Evolutionary conservation across 2,113 vertebrate genomes (phyloP).

Genomic region (Clarias gariepinus): DNA sequence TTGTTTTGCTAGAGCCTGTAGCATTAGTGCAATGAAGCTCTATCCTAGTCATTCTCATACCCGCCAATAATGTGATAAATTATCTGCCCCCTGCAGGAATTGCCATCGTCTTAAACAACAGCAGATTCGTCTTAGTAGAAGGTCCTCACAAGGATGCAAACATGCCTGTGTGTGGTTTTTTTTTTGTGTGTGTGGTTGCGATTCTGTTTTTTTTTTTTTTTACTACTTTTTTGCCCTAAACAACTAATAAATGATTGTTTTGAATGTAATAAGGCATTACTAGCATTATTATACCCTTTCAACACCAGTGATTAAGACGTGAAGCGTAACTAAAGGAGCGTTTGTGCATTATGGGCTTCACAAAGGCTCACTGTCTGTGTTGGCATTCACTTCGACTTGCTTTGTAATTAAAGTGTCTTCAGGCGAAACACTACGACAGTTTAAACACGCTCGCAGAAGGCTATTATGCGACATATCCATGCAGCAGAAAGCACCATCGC

Average conservation of each 20-base stretch:
- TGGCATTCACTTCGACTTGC: constrained; percentile 1
- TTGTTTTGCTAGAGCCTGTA: neutral
- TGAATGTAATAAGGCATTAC: constrained; percentile 8
- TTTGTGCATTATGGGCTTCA: constrained; percentile 11
- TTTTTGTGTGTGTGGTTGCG: neutral
- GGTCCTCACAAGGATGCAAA: neutral
- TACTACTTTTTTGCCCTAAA: neutral
- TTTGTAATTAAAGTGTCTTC: constrained; percentile 39
- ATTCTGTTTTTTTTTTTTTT: neutral
- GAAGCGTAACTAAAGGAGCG: neutral
- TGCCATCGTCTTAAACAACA: constrained; percentile 1
- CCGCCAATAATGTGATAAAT: neutral
- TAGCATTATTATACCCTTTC: neutral
- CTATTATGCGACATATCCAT: constrained; percentile 25
- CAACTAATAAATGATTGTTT: constrained; percentile 9
- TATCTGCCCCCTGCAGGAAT: neutral
- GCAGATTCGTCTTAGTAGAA: neutral
- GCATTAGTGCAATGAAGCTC: constrained; percentile 9
- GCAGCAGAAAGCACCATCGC: constrained; percentile 3
- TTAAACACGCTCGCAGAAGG: constrained; percentile 30
- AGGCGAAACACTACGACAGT: constrained; percentile 31
- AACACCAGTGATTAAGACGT: neutral
- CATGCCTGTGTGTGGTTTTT: neutral
- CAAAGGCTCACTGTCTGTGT: constrained; percentile 31
- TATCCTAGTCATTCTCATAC: neutral